Percentiles rank a stretch among this genome's conserved stretches.
phyloP scores from a whole-genome alignment of 2,888 invertebrate species.

The Charanyca ferruginea region DNA sequence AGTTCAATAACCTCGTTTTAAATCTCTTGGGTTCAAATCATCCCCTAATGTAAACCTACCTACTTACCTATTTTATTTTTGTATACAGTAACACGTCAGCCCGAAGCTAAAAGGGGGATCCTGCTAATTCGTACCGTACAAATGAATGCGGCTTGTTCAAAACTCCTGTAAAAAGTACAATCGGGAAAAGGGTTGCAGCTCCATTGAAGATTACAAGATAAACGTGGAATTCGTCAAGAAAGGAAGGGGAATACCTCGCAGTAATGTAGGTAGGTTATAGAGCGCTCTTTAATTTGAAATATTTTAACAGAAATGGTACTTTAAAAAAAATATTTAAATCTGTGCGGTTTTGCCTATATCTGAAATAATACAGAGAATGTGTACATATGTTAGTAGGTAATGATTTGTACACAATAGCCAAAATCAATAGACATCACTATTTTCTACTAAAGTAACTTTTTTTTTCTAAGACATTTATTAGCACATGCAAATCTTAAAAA shows the following conservation, averaged over 20 bases:
- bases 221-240: conserved; percentile 78
- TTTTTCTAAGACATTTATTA: no score
- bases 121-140: conserved; percentile 50
- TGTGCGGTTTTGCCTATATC: no score
- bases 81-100: conserved; percentile 44
- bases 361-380: no score
- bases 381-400: no score
- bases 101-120: conserved; percentile 53
- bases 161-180: conserved; percentile 65
- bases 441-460: no score
- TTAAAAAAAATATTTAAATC: no score
- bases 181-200: conserved; percentile 68
- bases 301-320: background rate
- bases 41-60: conserved; percentile 30
- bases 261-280: background rate
- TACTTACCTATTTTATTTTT: conserved; percentile 58
- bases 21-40: conserved; percentile 36
- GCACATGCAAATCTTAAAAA: no score
- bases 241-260: conserved; percentile 61
- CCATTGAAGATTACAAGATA: conserved; percentile 77
- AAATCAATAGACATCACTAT: no score
- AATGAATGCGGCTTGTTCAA: conserved; percentile 36
- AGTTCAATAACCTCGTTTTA: conserved; percentile 47
- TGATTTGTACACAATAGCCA: no score
- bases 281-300: conserved; percentile 7